Base-by-base conservation (phyloP, 2,113 vertebrate genomes). In the Pyrgilauda ruficollis region DNA sequence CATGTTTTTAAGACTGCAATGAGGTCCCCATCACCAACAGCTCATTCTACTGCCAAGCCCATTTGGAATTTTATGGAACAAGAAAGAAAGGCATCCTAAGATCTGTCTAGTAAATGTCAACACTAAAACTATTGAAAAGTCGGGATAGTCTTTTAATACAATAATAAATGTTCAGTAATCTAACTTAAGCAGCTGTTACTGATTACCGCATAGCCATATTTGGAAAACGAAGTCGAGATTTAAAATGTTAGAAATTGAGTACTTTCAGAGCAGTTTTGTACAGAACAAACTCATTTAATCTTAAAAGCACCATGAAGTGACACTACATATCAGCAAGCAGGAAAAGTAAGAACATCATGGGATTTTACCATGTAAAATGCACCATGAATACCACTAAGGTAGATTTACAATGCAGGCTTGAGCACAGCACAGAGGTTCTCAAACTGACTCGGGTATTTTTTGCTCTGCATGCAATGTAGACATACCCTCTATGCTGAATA, bases 241-340 rank as follows among this genome's bases (percentile, higher is more conserved):
- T 82, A 92, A 73, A 96, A 52, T 44, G 9, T 87, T 5, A 88
- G 56, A 96, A 93, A 93, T 43, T 52, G 27, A 77, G 27, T 88
- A 93, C 9, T 61, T 95, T 80, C 73, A 91, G 75, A 93, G 83
- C 53, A 69, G 75, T 76, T 96, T 94, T 87, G 69, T 95, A 96
- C 30, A 97, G 88, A 98, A 94, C 63, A 97, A 95, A 94, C 77
- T 76, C 3, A 6, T 94, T 97, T 97, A 96, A 97, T 95, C 78
- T 89, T 78, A 53, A 96, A 96, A 96, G 90, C 67, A 96, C 66
- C 89, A 72, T 41, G n/a, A 94, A 95, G 91, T 53, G 88, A 96
- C 88, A 97, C 86, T 93, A 94, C 30, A 19, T 46, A 92, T 64
- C 87, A 63, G 82, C 94, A 96, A 94, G 75, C 83, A 97, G 39